phyloP scores from a whole-genome alignment of 2,113 vertebrate species.

The Trogon melanurus region DNA sequence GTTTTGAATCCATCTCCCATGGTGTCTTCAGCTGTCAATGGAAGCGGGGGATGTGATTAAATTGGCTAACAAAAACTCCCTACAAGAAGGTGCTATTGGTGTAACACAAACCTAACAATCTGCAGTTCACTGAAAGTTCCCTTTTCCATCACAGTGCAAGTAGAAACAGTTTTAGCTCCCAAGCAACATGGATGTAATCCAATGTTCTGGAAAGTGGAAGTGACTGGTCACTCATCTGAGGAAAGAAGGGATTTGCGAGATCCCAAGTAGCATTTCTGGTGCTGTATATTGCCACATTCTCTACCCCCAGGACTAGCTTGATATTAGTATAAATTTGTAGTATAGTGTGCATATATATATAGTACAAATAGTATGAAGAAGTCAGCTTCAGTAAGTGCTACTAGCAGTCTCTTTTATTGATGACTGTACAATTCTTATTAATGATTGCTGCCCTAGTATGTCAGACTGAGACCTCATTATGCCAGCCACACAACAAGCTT shows the following conservation, averaged over 20 bases:
- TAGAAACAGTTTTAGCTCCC: background rate
- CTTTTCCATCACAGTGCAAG: background rate
- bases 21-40: background rate
- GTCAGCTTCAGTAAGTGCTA: background rate
- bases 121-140: background rate
- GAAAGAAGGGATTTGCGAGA: background rate
- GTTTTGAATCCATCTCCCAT: background rate
- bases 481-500: background rate
- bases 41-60: background rate
- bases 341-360: background rate
- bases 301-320: background rate
- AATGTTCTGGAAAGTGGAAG: background rate
- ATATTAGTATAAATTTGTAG: background rate
- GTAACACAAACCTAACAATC: background rate
- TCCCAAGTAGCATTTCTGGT: background rate
- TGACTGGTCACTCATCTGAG: background rate
- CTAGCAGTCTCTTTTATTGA: background rate
- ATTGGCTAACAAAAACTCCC: rapidly evolving
- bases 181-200: rapidly evolving
- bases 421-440: background rate
- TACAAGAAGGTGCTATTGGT: background rate
- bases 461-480: background rate
- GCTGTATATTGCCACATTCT: background rate
- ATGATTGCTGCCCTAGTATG: background rate
- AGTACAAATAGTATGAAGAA: background rate